Conservation (phyloP, 2,113 vertebrate species). For the Eulemur rufifrons region DNA sequence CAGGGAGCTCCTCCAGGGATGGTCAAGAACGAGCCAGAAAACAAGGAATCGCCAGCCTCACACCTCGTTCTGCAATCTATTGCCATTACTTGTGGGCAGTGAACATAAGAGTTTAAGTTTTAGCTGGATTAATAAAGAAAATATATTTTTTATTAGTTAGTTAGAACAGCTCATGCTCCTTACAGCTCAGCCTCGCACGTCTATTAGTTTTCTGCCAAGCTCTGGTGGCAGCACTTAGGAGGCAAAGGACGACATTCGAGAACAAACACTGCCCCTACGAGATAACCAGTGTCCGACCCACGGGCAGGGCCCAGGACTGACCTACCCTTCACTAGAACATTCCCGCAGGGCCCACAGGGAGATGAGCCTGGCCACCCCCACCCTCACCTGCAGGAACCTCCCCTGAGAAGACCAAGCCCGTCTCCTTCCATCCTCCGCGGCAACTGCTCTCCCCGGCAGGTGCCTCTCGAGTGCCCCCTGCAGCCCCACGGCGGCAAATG, state of each 20-base stretch:
- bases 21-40: background rate
- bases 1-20: background rate
- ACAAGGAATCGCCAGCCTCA: background rate
- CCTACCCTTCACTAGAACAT: background rate
- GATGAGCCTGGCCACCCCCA: background rate
- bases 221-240: background rate
- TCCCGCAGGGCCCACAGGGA: background rate
- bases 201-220: background rate
- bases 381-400: background rate
- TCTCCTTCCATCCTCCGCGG: background rate
- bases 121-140: background rate
- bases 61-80: background rate
- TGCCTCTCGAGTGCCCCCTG: constrained; percentile 10
- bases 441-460: background rate
- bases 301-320: background rate
- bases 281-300: background rate
- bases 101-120: background rate
- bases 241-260: background rate
- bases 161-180: background rate
- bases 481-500: background rate
- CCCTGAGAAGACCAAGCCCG: background rate
- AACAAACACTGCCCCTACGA: background rate
- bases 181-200: background rate
- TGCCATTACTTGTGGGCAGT: background rate
- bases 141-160: background rate